Evolutionary conservation across 2,888 invertebrate genomes (phyloP).

Genomic region (Cabera pusaria): DNA sequence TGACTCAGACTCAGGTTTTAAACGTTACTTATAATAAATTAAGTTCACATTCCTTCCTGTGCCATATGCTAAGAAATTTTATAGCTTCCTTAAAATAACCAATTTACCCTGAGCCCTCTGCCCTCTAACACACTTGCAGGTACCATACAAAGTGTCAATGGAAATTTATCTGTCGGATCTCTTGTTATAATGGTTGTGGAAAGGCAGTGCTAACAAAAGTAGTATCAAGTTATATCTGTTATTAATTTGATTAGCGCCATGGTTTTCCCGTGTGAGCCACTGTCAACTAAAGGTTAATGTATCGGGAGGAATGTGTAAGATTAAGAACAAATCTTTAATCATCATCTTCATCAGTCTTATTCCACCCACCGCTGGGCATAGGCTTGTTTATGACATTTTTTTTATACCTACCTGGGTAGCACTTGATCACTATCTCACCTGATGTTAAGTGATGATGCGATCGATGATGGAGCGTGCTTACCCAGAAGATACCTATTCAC

Average conservation of each 20-base stretch:
- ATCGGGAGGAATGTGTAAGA: constrained; percentile 30
- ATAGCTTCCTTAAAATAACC: constrained; percentile 28
- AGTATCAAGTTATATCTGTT: constrained; percentile 51
- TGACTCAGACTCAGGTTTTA: no score
- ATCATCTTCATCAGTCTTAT: no score
- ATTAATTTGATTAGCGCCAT: constrained; percentile 72
- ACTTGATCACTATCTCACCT: no score
- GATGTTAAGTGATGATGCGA: no score
- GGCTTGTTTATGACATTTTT: no score
- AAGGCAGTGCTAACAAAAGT: constrained; percentile 52
- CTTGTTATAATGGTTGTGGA: constrained; percentile 32
- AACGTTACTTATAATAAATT: no score
- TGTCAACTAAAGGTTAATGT: constrained; percentile 32
- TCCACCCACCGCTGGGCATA: no score
- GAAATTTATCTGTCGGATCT: constrained; percentile 1
- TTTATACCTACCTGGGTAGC: no score
- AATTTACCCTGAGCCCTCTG: constrained; percentile 35
- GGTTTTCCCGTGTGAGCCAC: constrained; percentile 70
- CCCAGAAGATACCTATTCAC: no score
- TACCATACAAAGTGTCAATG: neutral
- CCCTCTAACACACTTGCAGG: constrained; percentile 1
- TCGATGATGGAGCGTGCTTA: no score
- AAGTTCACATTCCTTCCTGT: constrained; percentile 20
- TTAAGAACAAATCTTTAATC: no score
- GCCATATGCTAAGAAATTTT: constrained; percentile 22